Evolutionary conservation across 2,888 invertebrate genomes (phyloP).

Genomic region (Metopia argyrocephala): DNA sequence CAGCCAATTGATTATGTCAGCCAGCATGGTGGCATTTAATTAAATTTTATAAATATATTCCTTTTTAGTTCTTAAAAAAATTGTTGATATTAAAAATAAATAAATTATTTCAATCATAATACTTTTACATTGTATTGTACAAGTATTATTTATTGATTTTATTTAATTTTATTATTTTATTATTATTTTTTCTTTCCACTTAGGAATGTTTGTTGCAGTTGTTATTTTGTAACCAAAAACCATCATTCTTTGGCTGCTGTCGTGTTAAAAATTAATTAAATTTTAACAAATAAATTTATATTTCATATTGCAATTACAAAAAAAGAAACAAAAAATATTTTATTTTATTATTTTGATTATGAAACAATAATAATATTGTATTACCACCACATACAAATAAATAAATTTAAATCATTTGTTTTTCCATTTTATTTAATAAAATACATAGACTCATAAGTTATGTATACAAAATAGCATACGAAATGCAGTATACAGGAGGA

Average conservation of each 20-base stretch:
- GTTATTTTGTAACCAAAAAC: conserved; percentile 9
- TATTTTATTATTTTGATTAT: background rate
- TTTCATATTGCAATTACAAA: background rate
- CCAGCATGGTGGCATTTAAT: too few species aligned
- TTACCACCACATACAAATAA: background rate
- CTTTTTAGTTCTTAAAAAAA: too few species aligned
- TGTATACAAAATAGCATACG: background rate
- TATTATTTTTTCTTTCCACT: background rate
- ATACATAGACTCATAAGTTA: background rate
- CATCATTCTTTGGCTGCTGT: background rate
- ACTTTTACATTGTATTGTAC: background rate
- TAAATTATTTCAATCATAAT: background rate
- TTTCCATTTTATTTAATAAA: background rate
- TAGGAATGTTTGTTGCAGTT: too few species aligned
- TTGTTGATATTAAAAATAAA: too few species aligned
- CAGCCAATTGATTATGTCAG: too few species aligned
- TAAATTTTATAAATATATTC: too few species aligned
- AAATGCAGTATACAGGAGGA: too few species aligned
- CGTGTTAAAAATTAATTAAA: conserved; percentile 13
- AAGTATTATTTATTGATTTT: conserved; percentile 6
- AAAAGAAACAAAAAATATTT: background rate
- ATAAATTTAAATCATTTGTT: conserved; percentile 1
- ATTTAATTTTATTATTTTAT: conserved; percentile 5
- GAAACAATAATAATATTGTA: background rate
- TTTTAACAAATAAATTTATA: background rate